Conservation (phyloP, 2,888 invertebrate genomes). For the Campaea margaritaria region DNA sequence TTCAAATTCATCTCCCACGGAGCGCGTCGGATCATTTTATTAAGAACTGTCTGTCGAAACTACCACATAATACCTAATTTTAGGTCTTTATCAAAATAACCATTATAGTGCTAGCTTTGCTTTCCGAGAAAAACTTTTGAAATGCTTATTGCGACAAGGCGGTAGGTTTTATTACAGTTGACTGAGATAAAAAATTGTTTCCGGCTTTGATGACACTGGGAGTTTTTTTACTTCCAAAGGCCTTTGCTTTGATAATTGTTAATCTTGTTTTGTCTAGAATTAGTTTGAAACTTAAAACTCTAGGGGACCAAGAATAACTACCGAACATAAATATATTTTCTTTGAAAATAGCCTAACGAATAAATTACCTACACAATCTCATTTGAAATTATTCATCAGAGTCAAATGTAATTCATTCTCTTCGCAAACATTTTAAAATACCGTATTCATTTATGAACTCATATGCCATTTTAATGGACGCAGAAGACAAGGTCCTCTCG, state of each 20-base stretch:
- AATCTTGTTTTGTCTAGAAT: slow-evolving; percentile 1
- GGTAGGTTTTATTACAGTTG: not conserved
- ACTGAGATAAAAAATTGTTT: slow-evolving; percentile 38
- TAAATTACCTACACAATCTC: no score
- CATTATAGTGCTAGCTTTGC: not conserved
- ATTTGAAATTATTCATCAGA: no score
- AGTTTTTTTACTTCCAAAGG: slow-evolving; percentile 35
- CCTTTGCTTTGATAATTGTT: slow-evolving; percentile 33
- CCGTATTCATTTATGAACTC: slow-evolving; percentile 3
- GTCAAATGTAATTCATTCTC: no score
- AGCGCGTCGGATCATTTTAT: slow-evolving; percentile 49
- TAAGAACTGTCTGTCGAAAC: slow-evolving; percentile 39
- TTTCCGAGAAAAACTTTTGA: not conserved
- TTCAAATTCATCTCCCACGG: slow-evolving; percentile 42
- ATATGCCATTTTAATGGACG: slow-evolving; percentile 20
- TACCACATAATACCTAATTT: slow-evolving; percentile 32
- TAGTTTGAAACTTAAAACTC: no score
- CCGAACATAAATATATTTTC: no score
- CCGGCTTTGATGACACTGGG: slow-evolving; percentile 45
- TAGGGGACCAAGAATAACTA: no score
- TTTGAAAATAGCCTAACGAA: no score
- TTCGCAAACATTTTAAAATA: not conserved
- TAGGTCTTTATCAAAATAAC: slow-evolving; percentile 12
- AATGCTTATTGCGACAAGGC: slow-evolving; percentile 11
- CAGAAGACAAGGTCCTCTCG: slow-evolving; percentile 27